Conservation (phyloP, 2,797 vertebrate genomes). For the Myioborus miniatus region DNA sequence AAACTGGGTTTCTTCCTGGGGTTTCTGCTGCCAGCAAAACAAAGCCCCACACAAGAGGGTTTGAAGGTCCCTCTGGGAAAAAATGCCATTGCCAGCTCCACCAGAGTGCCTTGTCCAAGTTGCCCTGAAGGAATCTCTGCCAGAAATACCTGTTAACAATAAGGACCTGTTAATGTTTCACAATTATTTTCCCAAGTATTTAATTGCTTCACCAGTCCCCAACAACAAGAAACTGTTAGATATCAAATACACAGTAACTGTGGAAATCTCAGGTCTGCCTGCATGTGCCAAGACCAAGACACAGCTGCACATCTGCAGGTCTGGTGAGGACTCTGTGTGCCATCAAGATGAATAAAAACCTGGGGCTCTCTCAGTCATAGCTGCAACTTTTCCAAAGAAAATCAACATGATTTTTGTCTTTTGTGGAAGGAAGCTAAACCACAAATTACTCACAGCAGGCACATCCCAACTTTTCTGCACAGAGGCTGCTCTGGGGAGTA, state of each 20-base stretch:
- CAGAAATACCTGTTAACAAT: slow-evolving; percentile 70
- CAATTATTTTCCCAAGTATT: slow-evolving; percentile 55
- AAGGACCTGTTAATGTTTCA: slow-evolving; percentile 60
- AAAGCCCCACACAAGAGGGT: slow-evolving; percentile 17
- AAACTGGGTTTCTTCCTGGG: slow-evolving; percentile 19
- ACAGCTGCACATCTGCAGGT: background rate
- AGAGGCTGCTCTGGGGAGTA: background rate
- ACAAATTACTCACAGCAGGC: background rate
- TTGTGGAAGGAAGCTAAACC: background rate
- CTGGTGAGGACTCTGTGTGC: background rate
- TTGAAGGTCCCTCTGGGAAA: slow-evolving; percentile 46
- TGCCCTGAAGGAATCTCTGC: slow-evolving; percentile 39
- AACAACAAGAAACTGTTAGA: slow-evolving; percentile 1
- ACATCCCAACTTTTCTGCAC: background rate
- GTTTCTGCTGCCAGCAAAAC: background rate
- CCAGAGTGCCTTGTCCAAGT: slow-evolving; percentile 7
- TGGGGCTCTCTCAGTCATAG: background rate
- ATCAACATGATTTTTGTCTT: background rate
- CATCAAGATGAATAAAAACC: background rate
- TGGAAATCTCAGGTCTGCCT: background rate
- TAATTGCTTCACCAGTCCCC: slow-evolving; percentile 24
- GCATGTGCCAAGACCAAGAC: background rate
- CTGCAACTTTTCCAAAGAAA: background rate
- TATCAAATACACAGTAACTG: background rate
- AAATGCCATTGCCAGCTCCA: background rate